phyloP scores from a whole-genome alignment of 2,113 vertebrate genomes.

The Recurvirostra avosetta region DNA sequence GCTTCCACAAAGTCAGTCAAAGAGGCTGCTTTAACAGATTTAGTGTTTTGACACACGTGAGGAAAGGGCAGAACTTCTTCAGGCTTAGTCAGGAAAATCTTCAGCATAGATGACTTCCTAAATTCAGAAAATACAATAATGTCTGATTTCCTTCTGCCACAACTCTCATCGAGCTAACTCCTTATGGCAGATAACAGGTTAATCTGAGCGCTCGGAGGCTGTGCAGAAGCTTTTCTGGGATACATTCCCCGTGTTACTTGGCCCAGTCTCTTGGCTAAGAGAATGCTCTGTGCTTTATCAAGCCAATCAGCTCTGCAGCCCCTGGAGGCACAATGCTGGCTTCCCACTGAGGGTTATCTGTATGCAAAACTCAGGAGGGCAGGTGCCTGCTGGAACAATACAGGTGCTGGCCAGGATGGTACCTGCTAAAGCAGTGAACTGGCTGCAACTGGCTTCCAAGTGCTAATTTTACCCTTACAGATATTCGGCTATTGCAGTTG shows the following conservation, averaged over 20 bases:
- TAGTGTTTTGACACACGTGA: background rate
- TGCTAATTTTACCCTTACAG: background rate
- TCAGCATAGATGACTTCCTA: background rate
- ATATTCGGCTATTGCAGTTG: background rate
- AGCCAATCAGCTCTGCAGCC: conserved; percentile 33
- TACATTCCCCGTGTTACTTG: background rate
- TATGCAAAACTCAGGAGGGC: conserved; percentile 10
- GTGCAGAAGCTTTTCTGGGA: background rate
- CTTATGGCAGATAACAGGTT: conserved; percentile 46
- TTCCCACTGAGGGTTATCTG: conserved; percentile 47
- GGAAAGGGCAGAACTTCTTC: background rate
- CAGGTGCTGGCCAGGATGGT: conserved; percentile 54
- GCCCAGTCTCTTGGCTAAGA: background rate
- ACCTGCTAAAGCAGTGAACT: conserved; percentile 37
- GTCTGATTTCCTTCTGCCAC: background rate
- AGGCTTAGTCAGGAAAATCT: background rate
- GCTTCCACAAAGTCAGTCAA: background rate
- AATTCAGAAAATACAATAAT: background rate
- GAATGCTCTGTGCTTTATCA: conserved; percentile 68
- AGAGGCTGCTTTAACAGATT: background rate
- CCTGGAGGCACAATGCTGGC: conserved; percentile 11
- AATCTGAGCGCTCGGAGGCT: background rate
- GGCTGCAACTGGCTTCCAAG: conserved; percentile 21
- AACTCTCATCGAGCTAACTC: background rate
- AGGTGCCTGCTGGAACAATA: conserved; percentile 46